Conservation (phyloP, 1,140 invertebrate genomes). For the Drosophila sechellia region DNA sequence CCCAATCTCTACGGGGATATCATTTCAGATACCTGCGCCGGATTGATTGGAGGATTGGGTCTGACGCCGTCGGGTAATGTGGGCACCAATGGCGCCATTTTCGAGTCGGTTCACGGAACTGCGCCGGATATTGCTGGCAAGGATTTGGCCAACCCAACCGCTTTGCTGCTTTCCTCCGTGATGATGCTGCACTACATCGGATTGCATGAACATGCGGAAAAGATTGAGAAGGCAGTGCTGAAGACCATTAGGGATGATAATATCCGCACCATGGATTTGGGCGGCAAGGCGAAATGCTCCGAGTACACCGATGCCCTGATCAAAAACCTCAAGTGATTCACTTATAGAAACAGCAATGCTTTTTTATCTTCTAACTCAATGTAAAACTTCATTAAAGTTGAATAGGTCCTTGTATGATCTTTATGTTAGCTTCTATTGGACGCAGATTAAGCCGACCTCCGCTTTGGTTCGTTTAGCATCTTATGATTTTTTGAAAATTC, state of each 20-base stretch:
- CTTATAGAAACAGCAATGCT: not conserved
- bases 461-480: too few species aligned
- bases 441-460: too few species aligned
- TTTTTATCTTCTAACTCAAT: not conserved
- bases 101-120: constrained; percentile 99
- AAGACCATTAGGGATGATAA: constrained; percentile 95
- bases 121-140: constrained; percentile 99
- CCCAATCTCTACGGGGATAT: constrained; percentile 99
- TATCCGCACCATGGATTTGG: constrained; percentile 96
- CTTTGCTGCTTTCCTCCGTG: constrained; percentile 96
- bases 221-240: constrained; percentile 95
- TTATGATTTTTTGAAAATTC: not conserved
- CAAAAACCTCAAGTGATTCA: constrained; percentile 46
- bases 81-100: constrained; percentile 97
- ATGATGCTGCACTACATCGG: constrained; percentile 99
- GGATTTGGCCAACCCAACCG: constrained; percentile 99
- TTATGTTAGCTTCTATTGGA: too few species aligned
- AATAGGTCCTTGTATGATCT: not conserved
- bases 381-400: not conserved
- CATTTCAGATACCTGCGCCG: constrained; percentile 99
- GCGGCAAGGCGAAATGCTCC: constrained; percentile 97
- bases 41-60: constrained; percentile 98
- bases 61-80: constrained; percentile 99
- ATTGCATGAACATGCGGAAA: constrained; percentile 91
- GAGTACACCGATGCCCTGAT: constrained; percentile 98